These are phyloP conservation scores for Leptopilina myrica DNA, from an alignment of 2,888 invertebrate genomes.

Conservation along the genomic window DNA sequence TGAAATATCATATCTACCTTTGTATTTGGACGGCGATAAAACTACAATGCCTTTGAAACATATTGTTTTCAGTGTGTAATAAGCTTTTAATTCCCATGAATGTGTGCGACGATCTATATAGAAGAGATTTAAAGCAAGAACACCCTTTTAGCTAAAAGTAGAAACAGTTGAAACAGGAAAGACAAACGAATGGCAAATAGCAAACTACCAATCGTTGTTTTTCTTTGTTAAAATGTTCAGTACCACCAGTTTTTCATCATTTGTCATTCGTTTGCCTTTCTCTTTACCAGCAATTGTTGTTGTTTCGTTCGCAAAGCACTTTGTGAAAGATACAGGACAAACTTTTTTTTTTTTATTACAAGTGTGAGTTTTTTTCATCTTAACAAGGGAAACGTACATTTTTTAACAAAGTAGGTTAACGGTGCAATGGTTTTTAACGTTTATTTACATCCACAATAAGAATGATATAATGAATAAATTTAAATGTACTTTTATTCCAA, in stretches of 20 bases:
- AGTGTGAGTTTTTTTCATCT: not conserved
- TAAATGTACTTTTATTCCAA: not conserved
- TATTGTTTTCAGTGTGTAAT: not conserved
- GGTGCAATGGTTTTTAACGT: not conserved
- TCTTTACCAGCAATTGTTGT: not conserved
- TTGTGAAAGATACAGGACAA: not conserved
- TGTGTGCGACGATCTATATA: not conserved
- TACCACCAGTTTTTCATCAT: constrained; percentile 28
- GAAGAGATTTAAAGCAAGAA: constrained; percentile 19
- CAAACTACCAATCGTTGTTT: constrained; percentile 36
- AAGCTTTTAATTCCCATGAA: not conserved
- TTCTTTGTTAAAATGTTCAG: constrained; percentile 17
- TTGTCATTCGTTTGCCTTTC: constrained; percentile 37
- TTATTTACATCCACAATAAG: not conserved
- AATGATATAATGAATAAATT: not conserved
- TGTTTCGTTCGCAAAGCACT: not conserved
- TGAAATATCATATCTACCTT: not conserved
- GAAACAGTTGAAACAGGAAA: constrained; percentile 15
- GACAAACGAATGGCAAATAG: constrained; percentile 33
- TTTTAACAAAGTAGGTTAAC: not conserved
- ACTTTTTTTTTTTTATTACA: constrained; percentile 26
- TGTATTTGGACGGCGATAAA: not conserved
- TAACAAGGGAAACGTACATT: not conserved
- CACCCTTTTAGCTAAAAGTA: constrained; percentile 19
- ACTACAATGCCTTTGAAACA: constrained; percentile 1